phyloP scores from a whole-genome alignment of 2,113 vertebrate species.

The Brachyhypopomus occidentalis region DNA sequence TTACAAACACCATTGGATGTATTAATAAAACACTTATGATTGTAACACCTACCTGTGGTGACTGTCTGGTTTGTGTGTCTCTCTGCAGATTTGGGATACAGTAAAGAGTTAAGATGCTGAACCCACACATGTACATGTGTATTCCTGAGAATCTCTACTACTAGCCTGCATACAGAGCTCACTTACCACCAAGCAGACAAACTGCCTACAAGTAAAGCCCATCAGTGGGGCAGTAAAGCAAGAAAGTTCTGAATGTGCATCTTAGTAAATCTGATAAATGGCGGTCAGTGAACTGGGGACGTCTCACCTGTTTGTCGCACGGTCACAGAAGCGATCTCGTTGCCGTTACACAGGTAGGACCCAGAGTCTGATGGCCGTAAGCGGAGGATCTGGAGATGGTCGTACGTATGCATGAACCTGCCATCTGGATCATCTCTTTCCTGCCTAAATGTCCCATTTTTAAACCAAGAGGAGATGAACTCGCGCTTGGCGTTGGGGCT shows the following conservation, averaged over 20 bases:
- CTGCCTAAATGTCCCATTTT: constrained; percentile 51
- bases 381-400: constrained; percentile 62
- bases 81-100: constrained; percentile 13
- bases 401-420: constrained; percentile 48
- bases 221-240: too few relatives aligned
- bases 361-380: constrained; percentile 62
- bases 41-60: background rate
- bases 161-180: too few relatives aligned
- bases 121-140: background rate
- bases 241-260: too few relatives aligned
- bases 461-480: constrained; percentile 58
- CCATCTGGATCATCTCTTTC: constrained; percentile 46
- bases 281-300: too few relatives aligned
- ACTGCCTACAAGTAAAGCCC: too few relatives aligned
- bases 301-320: constrained; percentile 51
- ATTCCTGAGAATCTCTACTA: background rate
- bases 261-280: background rate
- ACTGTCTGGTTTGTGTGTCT: background rate
- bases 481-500: background rate
- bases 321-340: constrained; percentile 42
- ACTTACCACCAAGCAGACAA: too few relatives aligned
- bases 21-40: too few relatives aligned
- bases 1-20: too few relatives aligned
- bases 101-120: background rate
- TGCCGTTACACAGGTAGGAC: constrained; percentile 62